Evolutionary conservation across 1,140 invertebrate species (phyloP).

Genomic region (Achroia grisella): DNA sequence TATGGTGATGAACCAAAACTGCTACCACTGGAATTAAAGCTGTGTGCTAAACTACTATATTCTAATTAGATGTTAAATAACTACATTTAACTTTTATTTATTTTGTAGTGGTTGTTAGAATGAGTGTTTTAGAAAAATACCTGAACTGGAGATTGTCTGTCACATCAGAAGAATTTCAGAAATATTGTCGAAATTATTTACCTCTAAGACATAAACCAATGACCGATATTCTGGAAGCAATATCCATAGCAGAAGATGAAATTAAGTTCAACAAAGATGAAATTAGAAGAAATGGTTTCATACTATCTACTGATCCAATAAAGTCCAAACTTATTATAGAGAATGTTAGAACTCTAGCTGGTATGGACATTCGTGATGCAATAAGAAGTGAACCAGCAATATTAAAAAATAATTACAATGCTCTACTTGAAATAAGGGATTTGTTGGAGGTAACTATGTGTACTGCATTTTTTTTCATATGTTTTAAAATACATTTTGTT

Average conservation of each 20-base stretch:
- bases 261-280: constrained; percentile 63
- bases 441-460: constrained; percentile 50
- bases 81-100: constrained; percentile 4
- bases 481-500: too few relatives aligned
- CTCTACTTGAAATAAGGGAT: constrained; percentile 63
- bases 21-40: too few relatives aligned
- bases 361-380: constrained; percentile 65
- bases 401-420: constrained; percentile 70
- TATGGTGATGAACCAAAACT: too few relatives aligned
- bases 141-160: constrained; percentile 65
- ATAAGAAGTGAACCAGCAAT: constrained; percentile 71
- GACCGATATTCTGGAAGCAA: constrained; percentile 62
- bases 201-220: constrained; percentile 73
- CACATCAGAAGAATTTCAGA: constrained; percentile 57
- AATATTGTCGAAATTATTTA: constrained; percentile 69
- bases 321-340: constrained; percentile 72
- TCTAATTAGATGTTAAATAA: too few relatives aligned
- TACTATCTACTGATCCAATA: constrained; percentile 70
- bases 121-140: constrained; percentile 66
- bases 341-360: constrained; percentile 67
- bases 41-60: too few relatives aligned
- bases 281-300: constrained; percentile 71
- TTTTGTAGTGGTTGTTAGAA: constrained; percentile 61
- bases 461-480: background rate
- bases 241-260: constrained; percentile 60